Percentiles rank a stretch among this genome's conserved stretches.
phyloP scores from a whole-genome alignment of 2,113 vertebrate species.

The Atractosteus spatula region DNA sequence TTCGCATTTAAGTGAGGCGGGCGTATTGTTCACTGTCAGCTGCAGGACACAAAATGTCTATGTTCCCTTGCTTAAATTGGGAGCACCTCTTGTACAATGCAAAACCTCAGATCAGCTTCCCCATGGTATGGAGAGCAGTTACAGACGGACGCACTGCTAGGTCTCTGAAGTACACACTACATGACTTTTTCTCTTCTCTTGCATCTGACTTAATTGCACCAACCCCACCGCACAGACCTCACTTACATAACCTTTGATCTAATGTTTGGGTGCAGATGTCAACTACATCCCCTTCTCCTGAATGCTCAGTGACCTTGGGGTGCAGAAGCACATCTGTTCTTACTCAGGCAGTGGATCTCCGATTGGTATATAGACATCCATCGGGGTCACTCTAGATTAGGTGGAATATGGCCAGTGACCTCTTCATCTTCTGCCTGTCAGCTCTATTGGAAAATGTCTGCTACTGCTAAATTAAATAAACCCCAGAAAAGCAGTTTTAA shows the following conservation, averaged over 20 bases:
- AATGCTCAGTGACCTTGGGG: slow-evolving; percentile 1
- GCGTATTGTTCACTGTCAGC: no score
- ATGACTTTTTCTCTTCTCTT: not conserved
- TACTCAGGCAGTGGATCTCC: not conserved
- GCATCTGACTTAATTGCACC: not conserved
- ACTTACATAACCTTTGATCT: slow-evolving; percentile 9
- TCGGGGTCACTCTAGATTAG: not conserved
- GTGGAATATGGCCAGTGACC: not conserved
- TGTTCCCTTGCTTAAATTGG: no score
- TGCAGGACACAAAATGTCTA: no score
- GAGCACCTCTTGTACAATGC: no score
- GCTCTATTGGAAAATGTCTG: not conserved
- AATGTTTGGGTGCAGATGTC: slow-evolving; percentile 9
- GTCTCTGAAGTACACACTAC: not conserved
- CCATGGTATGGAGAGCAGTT: slow-evolving; percentile 62
- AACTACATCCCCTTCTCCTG: slow-evolving; percentile 4
- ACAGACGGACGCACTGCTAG: not conserved
- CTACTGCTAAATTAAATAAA: not conserved
- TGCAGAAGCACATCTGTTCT: not conserved
- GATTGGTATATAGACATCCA: not conserved
- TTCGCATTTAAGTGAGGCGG: no score
- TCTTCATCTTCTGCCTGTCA: not conserved
- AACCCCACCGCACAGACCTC: not conserved
- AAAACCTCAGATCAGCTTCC: slow-evolving; percentile 28
- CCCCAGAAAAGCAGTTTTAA: no score